A percentile compares a stretch with the other conserved stretches of the same genome.
Evolutionary conservation across 1,140 invertebrate genomes (phyloP).

Genomic region (Nilaparvata lugens): DNA sequence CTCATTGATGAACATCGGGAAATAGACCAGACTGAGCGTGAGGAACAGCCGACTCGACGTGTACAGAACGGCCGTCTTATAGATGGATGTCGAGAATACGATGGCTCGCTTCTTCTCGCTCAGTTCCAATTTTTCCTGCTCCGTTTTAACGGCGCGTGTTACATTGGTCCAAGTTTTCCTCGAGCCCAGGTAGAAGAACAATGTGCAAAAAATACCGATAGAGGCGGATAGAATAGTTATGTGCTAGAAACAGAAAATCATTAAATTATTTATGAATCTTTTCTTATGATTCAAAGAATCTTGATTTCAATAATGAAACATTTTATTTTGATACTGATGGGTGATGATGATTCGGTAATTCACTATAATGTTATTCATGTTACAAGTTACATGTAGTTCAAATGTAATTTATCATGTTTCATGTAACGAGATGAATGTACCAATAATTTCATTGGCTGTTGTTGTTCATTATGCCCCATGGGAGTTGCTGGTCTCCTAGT

Average conservation of each 20-base stretch:
- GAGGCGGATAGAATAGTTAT: constrained; percentile 45
- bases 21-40: constrained; percentile 75
- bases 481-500: too few species aligned
- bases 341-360: too few species aligned
- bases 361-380: too few species aligned
- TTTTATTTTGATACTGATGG: too few species aligned
- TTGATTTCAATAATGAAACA: too few species aligned
- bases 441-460: too few species aligned
- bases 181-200: constrained; percentile 47
- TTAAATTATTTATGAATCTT: too few species aligned
- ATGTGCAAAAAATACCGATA: constrained; percentile 44
- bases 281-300: too few species aligned
- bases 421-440: too few species aligned
- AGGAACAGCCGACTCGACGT: constrained; percentile 75
- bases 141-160: background rate
- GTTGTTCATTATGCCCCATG: too few species aligned
- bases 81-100: constrained; percentile 11
- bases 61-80: constrained; percentile 45
- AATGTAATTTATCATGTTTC: too few species aligned
- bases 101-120: constrained; percentile 1
- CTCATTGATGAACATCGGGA: constrained; percentile 79
- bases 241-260: constrained; percentile 38
- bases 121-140: background rate
- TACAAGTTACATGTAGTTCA: too few species aligned
- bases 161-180: constrained; percentile 24